These are phyloP conservation scores for Amphiprion percula DNA, from an alignment of 2,113 vertebrate genomes.

Conservation along the genomic window DNA sequence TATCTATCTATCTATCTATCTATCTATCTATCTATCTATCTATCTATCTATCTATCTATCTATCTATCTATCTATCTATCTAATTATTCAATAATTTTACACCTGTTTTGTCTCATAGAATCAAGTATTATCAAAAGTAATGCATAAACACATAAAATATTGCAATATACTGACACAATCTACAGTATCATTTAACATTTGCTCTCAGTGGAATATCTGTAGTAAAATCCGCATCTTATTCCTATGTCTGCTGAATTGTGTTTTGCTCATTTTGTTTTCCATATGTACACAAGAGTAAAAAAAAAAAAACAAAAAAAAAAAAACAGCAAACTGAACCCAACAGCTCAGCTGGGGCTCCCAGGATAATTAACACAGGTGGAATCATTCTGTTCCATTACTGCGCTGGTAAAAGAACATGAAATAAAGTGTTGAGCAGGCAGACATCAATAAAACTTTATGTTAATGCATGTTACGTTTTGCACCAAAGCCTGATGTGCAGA, in stretches of 20 bases:
- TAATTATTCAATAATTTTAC: too few species aligned
- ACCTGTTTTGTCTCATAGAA: background rate
- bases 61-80: too few species aligned
- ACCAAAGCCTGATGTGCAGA: too few species aligned
- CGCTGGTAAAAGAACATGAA: background rate
- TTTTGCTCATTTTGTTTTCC: background rate
- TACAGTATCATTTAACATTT: background rate
- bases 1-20: too few species aligned
- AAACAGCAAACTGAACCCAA: background rate
- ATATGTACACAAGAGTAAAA: too few species aligned
- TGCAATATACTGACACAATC: too few species aligned
- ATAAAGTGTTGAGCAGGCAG: background rate
- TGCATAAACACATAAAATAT: too few species aligned
- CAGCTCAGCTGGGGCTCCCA: background rate
- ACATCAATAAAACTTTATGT: background rate
- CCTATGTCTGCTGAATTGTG: background rate
- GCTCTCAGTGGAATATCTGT: background rate
- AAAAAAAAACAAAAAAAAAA: too few species aligned
- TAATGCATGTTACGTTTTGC: background rate
- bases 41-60: too few species aligned
- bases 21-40: too few species aligned
- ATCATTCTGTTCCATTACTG: constrained; percentile 42
- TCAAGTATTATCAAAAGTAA: too few species aligned
- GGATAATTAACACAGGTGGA: constrained; percentile 45
- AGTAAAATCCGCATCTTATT: background rate